A percentile compares a stretch with the other conserved stretches of the same genome.
Conservation (phyloP, 2,888 invertebrate species). For the Rhamphomyia laevipes region DNA sequence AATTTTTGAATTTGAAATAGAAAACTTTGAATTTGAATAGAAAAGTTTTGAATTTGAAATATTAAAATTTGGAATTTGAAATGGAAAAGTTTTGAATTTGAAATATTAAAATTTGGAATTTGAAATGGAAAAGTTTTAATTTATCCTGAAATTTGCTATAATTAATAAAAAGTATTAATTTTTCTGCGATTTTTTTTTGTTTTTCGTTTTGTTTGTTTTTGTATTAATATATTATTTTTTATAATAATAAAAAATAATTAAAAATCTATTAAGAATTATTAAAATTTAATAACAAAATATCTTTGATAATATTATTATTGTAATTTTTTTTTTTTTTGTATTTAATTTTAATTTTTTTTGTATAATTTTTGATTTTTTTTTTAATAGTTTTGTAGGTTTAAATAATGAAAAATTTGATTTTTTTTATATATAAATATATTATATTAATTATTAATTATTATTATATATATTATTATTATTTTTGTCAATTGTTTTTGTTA, state of each 20-base stretch:
- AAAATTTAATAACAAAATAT: neutral
- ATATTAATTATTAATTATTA: neutral
- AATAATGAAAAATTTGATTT: neutral
- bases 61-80: too few relatives aligned
- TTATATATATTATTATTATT: slow-evolving; percentile 1
- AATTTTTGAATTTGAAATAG: too few relatives aligned
- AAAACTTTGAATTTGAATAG: too few relatives aligned
- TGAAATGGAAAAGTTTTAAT: too few relatives aligned
- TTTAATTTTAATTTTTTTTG: neutral
- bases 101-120: too few relatives aligned
- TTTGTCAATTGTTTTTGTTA: slow-evolving; percentile 3
- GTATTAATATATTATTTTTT: neutral
- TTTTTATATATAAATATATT: neutral
- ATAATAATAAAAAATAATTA: neutral
- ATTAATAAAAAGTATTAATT: neutral
- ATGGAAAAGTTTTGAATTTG: too few relatives aligned
- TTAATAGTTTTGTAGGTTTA: neutral
- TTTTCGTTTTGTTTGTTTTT: neutral
- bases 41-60: too few relatives aligned
- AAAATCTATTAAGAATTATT: neutral
- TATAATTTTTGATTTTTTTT: neutral
- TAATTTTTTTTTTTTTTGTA: neutral
- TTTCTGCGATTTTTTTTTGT: neutral
- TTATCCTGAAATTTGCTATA: too few relatives aligned
- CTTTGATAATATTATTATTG: neutral